Percentiles rank a stretch among this genome's conserved stretches.
Conservation (phyloP, 2,797 vertebrate species). For the Serranus cabrilla region DNA sequence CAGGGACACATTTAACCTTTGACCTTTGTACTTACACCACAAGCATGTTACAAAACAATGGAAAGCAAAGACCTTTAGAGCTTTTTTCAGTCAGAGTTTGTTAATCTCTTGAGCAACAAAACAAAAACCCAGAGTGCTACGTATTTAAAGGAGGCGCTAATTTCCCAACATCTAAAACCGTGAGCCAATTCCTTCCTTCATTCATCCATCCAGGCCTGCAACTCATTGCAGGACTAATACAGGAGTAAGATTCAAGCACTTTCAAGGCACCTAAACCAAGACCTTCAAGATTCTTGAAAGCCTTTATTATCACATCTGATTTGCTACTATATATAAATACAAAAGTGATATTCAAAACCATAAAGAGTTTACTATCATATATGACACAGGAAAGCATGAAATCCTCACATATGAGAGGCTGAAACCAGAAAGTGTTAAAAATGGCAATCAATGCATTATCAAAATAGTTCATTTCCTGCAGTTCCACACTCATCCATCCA, state of each 20-base stretch:
- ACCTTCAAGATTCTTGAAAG: no score
- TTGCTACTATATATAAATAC: no score
- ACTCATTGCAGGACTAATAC: no score
- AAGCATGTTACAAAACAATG: conserved; percentile 22
- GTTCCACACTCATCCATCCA: neutral
- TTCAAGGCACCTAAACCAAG: no score
- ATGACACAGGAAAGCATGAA: neutral
- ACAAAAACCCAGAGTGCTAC: neutral
- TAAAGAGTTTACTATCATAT: neutral
- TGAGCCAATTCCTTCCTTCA: no score
- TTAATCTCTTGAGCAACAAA: conserved; percentile 19
- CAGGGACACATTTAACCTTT: conserved; percentile 15
- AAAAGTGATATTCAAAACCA: no score
- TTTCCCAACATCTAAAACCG: neutral
- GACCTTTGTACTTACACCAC: neutral
- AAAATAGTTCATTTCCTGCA: neutral
- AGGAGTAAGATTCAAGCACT: no score
- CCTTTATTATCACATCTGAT: no score
- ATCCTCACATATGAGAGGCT: neutral
- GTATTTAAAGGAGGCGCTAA: neutral
- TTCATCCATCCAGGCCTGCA: no score
- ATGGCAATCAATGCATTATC: neutral
- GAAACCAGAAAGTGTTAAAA: neutral
- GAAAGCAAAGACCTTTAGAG: neutral
- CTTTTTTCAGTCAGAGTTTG: conserved; percentile 2